A percentile compares a stretch with the other conserved stretches of the same genome.
Conservation (phyloP, 2,797 vertebrate species). For the Hyperoplus immaculatus region DNA sequence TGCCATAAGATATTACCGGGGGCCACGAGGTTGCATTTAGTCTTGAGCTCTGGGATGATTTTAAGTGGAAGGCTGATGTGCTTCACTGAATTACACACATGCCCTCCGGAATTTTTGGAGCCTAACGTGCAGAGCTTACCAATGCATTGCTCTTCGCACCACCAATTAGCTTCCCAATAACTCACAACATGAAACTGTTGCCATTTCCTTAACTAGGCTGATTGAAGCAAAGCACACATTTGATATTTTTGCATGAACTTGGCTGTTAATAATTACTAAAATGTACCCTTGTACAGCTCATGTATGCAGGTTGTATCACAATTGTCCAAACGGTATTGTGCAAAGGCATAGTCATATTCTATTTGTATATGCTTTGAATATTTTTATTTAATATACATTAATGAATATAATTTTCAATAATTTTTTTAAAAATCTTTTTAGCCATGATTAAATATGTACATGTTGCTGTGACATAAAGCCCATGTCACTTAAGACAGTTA, state of each 20-base stretch:
- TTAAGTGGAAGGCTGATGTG: constrained; percentile 21
- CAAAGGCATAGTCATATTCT: background rate
- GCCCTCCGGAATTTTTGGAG: constrained; percentile 9
- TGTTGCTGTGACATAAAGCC: too few species aligned
- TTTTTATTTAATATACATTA: too few species aligned
- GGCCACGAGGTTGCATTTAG: constrained; percentile 39
- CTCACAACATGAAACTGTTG: constrained; percentile 1
- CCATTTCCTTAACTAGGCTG: background rate
- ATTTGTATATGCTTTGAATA: background rate
- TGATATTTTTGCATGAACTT: background rate
- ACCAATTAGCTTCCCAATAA: constrained; percentile 30
- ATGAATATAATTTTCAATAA: too few species aligned
- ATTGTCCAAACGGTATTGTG: background rate
- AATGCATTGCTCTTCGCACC: constrained; percentile 10
- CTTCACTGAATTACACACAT: constrained; percentile 26
- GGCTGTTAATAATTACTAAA: constrained; percentile 11
- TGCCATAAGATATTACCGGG: constrained; percentile 48
- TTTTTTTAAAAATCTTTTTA: too few species aligned
- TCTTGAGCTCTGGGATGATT: constrained; percentile 12
- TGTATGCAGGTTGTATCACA: background rate
- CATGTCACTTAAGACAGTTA: too few species aligned
- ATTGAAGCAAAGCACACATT: background rate
- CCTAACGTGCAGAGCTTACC: constrained; percentile 7
- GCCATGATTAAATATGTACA: too few species aligned
- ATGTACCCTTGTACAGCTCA: background rate